phyloP scores from a whole-genome alignment of 2,113 vertebrate species.

The Garra rufa region DNA sequence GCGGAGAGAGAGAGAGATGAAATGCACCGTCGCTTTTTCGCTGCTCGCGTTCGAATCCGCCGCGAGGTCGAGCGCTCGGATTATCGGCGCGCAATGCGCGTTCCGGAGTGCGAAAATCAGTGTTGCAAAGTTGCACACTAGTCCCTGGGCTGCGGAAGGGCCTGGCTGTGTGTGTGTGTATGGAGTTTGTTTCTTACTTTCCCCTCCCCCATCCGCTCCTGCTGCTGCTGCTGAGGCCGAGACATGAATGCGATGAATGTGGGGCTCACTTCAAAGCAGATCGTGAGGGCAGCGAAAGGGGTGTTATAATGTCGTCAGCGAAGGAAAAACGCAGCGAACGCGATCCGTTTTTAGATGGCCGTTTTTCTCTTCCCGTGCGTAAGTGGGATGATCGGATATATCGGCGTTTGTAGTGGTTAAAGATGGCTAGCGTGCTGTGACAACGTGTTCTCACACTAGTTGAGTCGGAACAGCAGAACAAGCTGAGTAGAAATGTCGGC shows the following conservation, averaged over 20 bases:
- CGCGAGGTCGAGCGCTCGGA: slow-evolving; percentile 40
- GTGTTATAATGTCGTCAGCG: slow-evolving; percentile 59
- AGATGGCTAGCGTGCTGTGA: slow-evolving; percentile 19
- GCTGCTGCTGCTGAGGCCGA: slow-evolving; percentile 73
- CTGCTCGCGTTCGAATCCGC: slow-evolving; percentile 63
- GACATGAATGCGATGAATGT: slow-evolving; percentile 77
- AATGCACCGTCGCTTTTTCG: slow-evolving; percentile 67
- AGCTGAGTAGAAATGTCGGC: slow-evolving; percentile 49
- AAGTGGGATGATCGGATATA: slow-evolving; percentile 13
- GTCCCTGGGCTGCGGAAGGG: slow-evolving; percentile 75
- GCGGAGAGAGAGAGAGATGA: slow-evolving; percentile 59
- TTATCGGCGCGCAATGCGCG: neutral
- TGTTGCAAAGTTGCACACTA: slow-evolving; percentile 82
- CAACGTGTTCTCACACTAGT: slow-evolving; percentile 42
- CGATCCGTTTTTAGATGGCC: slow-evolving; percentile 20
- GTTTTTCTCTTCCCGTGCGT: neutral
- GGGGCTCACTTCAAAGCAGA: slow-evolving; percentile 71
- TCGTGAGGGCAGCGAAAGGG: slow-evolving; percentile 59
- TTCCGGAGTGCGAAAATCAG: slow-evolving; percentile 62
- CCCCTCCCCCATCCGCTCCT: slow-evolving; percentile 78
- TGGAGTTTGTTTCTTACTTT: slow-evolving; percentile 75
- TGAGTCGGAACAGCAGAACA: slow-evolving; percentile 41
- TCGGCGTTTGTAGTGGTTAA: slow-evolving; percentile 10
- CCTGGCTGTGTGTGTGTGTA: slow-evolving; percentile 56
- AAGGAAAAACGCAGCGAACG: slow-evolving; percentile 42